A percentile compares a stretch with the other conserved stretches of the same genome.
phyloP scores from a whole-genome alignment of 1,140 invertebrate genomes.

The Conus betulinus region DNA sequence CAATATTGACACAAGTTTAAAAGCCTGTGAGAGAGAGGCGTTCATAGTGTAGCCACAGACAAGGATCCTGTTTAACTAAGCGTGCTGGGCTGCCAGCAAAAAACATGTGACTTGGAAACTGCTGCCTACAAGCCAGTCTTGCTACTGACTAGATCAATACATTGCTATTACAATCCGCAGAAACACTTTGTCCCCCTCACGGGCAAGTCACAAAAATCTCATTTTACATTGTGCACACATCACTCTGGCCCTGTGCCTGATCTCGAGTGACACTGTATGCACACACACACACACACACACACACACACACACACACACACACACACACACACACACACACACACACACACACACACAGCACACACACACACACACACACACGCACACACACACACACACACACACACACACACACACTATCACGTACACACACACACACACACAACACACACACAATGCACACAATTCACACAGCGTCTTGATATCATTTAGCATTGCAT shows the following conservation, averaged over 20 bases:
- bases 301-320: too few relatives aligned
- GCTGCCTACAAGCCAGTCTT: not conserved
- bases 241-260: not conserved
- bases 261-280: not conserved
- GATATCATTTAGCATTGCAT: too few relatives aligned
- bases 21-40: not conserved
- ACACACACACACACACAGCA: too few relatives aligned
- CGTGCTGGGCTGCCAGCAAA: not conserved
- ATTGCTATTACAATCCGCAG: not conserved
- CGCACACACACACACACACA: too few relatives aligned
- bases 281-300: too few relatives aligned
- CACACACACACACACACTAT: too few relatives aligned
- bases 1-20: conserved; percentile 17
- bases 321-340: too few relatives aligned
- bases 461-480: too few relatives aligned
- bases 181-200: not conserved
- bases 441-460: too few relatives aligned
- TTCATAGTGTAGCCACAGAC: not conserved
- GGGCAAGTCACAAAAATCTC: not conserved
- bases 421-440: too few relatives aligned
- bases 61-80: not conserved
- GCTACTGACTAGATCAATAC: not conserved
- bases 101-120: not conserved
- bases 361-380: too few relatives aligned
- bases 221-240: not conserved